These are phyloP conservation scores for Hydrolagus colliei DNA, from an alignment of 2,797 vertebrate species.

Conservation along the genomic window DNA sequence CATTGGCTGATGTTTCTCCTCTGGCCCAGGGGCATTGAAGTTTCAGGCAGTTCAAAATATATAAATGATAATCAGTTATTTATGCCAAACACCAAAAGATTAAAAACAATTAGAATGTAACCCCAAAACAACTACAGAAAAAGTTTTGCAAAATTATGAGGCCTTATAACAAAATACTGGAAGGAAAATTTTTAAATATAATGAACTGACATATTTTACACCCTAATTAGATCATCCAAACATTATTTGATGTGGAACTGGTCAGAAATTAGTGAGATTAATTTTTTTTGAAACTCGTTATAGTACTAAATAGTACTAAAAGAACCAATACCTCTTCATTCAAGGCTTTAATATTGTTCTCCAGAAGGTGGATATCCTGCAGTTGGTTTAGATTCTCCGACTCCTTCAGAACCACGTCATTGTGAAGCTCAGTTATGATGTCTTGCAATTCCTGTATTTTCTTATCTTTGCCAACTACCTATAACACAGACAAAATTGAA, in stretches of 20 bases:
- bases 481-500: constrained; percentile 30
- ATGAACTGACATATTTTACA: not conserved
- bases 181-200: not conserved
- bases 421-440: constrained; percentile 44
- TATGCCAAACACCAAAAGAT: not conserved
- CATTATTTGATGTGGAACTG: not conserved
- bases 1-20: too few relatives aligned
- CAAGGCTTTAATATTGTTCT: constrained; percentile 43
- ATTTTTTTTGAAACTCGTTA: not conserved
- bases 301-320: not conserved
- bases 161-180: not conserved
- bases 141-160: not conserved
- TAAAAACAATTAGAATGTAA: not conserved
- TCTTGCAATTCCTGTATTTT: constrained; percentile 47
- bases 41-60: too few relatives aligned
- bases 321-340: constrained; percentile 39
- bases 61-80: not conserved
- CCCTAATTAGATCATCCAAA: not conserved
- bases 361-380: constrained; percentile 43
- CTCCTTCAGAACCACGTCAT: constrained; percentile 46
- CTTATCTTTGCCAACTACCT: constrained; percentile 46
- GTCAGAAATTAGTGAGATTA: not conserved
- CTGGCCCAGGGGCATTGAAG: too few relatives aligned
- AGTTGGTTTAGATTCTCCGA: constrained; percentile 43
- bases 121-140: not conserved